phyloP scores from a whole-genome alignment of 1,140 invertebrate genomes.

The Cryptotermes secundus region DNA sequence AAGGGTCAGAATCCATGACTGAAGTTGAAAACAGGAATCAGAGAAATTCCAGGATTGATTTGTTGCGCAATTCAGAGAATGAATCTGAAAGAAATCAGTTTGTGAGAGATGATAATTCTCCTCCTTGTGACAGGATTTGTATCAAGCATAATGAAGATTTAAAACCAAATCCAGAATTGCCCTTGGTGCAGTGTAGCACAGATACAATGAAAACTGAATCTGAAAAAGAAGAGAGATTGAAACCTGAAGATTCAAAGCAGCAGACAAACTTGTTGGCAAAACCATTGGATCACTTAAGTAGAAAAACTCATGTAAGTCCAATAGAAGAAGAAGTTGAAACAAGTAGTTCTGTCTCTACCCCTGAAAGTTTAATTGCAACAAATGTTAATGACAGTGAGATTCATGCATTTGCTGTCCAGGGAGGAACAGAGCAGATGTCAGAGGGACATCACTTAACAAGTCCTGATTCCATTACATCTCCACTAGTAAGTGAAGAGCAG shows the following conservation, averaged over 20 bases:
- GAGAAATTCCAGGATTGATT: slow-evolving; percentile 2
- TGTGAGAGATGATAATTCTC: no score
- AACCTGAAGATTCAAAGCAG: background rate
- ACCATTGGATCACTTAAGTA: background rate
- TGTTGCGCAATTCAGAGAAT: background rate
- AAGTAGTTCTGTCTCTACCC: slow-evolving; percentile 35
- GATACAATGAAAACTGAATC: background rate
- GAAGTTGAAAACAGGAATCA: background rate
- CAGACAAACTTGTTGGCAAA: background rate
- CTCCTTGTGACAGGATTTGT: background rate
- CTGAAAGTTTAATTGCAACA: slow-evolving; percentile 15
- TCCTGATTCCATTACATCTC: slow-evolving; percentile 22
- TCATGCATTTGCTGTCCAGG: slow-evolving; percentile 47
- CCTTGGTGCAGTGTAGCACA: background rate
- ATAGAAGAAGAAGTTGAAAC: slow-evolving; percentile 39
- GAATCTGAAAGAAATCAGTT: background rate
- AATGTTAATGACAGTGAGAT: slow-evolving; percentile 25
- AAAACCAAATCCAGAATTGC: background rate
- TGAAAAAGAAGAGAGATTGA: background rate
- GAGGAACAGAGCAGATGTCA: slow-evolving; percentile 51
- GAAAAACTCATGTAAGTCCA: background rate
- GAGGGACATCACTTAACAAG: slow-evolving; percentile 38
- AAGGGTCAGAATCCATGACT: background rate
- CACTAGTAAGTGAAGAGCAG: background rate
- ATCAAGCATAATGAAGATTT: background rate